phyloP scores from a whole-genome alignment of 2,113 vertebrate species.

The Thamnophis sirtalis region DNA sequence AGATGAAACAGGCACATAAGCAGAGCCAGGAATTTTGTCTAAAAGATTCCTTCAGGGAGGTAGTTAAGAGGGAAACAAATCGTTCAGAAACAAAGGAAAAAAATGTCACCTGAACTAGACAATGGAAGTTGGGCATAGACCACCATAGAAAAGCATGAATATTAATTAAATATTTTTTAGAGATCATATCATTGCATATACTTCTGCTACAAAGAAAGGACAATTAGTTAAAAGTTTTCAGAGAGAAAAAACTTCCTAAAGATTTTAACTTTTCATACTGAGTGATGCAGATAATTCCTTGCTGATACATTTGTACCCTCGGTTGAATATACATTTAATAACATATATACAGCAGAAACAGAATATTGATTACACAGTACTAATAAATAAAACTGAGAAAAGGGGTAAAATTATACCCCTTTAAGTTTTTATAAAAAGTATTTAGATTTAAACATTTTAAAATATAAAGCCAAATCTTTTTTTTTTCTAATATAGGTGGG shows the following conservation, averaged over 20 bases:
- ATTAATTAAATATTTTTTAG: background rate
- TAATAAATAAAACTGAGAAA: background rate
- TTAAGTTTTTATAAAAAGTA: background rate
- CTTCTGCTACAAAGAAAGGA: background rate
- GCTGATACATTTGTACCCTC: background rate
- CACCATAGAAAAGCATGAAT: background rate
- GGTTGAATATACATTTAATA: background rate
- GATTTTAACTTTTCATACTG: background rate
- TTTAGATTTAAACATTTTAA: background rate
- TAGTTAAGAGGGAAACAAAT: background rate
- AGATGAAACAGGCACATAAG: background rate
- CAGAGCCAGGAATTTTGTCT: background rate
- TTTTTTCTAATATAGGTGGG: background rate
- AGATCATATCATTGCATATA: background rate
- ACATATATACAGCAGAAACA: background rate
- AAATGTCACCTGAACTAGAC: background rate
- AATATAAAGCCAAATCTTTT: background rate
- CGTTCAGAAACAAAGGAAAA: background rate
- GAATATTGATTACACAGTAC: background rate
- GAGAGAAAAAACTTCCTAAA: background rate
- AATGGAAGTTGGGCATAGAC: background rate
- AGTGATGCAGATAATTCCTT: background rate
- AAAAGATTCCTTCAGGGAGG: background rate
- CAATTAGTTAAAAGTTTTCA: background rate
- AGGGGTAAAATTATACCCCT: background rate